Conservation (phyloP, 2,888 invertebrate genomes). For the Pammene aurita region DNA sequence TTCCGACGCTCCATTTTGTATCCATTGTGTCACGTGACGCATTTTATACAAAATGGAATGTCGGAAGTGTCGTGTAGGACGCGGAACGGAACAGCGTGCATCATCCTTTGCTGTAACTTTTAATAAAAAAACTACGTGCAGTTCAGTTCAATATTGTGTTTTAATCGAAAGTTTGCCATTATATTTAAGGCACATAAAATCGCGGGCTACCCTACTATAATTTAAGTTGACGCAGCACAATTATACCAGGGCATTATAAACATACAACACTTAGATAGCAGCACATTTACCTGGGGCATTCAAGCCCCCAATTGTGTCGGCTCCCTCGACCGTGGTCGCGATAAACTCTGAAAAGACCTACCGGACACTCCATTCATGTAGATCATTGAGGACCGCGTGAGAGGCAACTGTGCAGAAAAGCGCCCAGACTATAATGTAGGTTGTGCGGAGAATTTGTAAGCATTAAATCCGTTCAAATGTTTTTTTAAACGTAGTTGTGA, state of each 20-base stretch:
- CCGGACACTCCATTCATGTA: constrained; percentile 77
- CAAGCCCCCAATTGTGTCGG: constrained; percentile 63
- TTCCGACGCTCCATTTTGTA: too few species aligned
- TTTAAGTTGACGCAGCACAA: constrained; percentile 21
- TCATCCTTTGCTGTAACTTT: too few species aligned
- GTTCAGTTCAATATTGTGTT: too few species aligned
- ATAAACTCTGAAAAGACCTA: constrained; percentile 73
- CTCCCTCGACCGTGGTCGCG: constrained; percentile 63
- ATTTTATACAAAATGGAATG: too few species aligned
- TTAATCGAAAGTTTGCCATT: too few species aligned
- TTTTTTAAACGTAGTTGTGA: background rate
- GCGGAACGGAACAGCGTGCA: too few species aligned
- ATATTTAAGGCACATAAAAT: too few species aligned
- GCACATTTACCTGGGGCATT: constrained; percentile 63
- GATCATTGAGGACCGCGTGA: constrained; percentile 64
- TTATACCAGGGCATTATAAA: constrained; percentile 19
- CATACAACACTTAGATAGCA: constrained; percentile 44
- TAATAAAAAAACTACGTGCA: too few species aligned
- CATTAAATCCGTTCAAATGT: background rate
- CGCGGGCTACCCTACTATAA: background rate
- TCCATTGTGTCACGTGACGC: too few species aligned
- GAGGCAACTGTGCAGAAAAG: constrained; percentile 67
- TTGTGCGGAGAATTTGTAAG: background rate
- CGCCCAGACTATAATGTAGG: constrained; percentile 45
- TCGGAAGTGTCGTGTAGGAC: too few species aligned